Percentiles rank a stretch among this genome's conserved stretches.
phyloP scores from a whole-genome alignment of 1,140 invertebrate species.

The Lasaia peninsularis region DNA sequence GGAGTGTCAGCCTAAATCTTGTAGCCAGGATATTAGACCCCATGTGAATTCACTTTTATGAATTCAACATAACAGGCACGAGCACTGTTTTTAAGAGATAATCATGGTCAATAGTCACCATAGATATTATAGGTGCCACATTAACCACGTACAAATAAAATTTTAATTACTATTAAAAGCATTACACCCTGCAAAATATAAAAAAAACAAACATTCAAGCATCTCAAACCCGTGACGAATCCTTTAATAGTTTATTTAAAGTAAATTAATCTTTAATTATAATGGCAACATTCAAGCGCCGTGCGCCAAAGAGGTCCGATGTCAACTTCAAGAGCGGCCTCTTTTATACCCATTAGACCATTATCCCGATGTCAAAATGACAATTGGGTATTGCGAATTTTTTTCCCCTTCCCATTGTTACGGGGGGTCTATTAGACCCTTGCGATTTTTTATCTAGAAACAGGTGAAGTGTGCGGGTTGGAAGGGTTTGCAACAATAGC shows the following conservation, averaged over 20 bases:
- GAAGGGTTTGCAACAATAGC: conserved; percentile 1
- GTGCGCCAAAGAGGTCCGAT: conserved; percentile 6
- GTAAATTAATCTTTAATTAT: conserved; percentile 9
- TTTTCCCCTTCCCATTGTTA: not conserved
- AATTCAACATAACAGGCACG: too few relatives aligned
- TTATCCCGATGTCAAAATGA: conserved; percentile 6
- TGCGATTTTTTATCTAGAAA: not conserved
- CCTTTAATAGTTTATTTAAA: conserved; percentile 2
- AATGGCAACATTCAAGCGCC: conserved; percentile 7
- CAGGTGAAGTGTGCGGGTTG: conserved; percentile 9
- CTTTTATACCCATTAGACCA: not conserved
- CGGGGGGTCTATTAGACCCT: conserved; percentile 38
- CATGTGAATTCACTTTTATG: too few relatives aligned
- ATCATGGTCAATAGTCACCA: too few relatives aligned
- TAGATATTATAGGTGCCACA: too few relatives aligned
- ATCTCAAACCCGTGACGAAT: not conserved
- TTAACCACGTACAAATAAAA: too few relatives aligned
- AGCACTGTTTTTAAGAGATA: too few relatives aligned
- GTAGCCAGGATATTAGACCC: too few relatives aligned
- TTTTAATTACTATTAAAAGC: not conserved
- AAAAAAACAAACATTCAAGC: not conserved
- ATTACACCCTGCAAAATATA: not conserved
- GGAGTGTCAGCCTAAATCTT: too few relatives aligned
- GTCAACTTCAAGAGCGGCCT: not conserved
- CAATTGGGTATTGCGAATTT: conserved; percentile 8